Conservation (phyloP, 2,113 vertebrate genomes). For the Gopherus flavomarginatus region DNA sequence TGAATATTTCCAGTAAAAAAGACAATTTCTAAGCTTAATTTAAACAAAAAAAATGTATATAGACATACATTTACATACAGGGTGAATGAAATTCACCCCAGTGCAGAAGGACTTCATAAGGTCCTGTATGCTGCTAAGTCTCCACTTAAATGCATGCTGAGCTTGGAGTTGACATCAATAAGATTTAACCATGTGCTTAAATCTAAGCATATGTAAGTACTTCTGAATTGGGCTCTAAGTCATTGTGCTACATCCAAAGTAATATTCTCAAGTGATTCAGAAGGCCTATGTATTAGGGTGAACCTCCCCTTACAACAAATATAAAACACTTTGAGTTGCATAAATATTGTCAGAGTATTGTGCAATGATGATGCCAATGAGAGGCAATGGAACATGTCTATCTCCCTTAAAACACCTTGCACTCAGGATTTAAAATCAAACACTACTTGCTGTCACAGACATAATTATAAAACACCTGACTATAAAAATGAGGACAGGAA, state of each 20-base stretch:
- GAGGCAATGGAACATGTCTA: background rate
- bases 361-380: background rate
- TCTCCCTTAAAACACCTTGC: background rate
- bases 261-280: background rate
- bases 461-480: background rate
- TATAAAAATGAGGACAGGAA: background rate
- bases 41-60: background rate
- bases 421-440: background rate
- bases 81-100: background rate
- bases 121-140: background rate
- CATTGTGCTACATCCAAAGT: background rate
- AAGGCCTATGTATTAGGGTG: background rate
- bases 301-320: background rate
- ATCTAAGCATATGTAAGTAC: background rate
- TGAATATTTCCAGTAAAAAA: background rate
- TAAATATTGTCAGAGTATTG: background rate
- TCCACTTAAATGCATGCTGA: background rate
- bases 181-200: background rate
- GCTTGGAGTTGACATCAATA: background rate
- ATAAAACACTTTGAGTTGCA: background rate
- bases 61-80: accelerated
- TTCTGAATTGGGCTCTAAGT: background rate
- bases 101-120: accelerated
- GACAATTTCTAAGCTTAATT: background rate
- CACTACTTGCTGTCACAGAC: background rate